phyloP scores from a whole-genome alignment of 2,113 vertebrate genomes.

The Shinisaurus crocodilurus region DNA sequence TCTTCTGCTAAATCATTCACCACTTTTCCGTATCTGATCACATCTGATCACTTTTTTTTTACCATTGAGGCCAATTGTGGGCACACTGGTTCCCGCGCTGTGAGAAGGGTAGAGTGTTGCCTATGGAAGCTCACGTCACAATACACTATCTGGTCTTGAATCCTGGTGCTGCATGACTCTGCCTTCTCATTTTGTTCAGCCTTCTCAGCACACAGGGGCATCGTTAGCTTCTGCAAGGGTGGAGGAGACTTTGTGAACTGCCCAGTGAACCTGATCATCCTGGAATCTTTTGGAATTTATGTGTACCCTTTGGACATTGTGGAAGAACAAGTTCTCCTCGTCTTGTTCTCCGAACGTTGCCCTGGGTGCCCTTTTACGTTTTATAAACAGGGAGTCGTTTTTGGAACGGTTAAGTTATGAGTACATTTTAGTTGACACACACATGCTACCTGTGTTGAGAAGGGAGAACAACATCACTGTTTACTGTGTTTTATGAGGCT shows the following conservation, averaged over 20 bases:
- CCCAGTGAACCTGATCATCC: neutral
- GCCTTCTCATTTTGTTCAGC: neutral
- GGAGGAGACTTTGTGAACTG: neutral
- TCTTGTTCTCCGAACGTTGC: neutral
- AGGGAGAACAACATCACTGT: neutral
- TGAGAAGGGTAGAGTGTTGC: neutral
- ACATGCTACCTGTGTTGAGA: neutral
- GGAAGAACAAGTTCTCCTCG: neutral
- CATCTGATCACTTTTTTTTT: neutral
- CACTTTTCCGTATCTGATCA: neutral
- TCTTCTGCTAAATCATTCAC: neutral
- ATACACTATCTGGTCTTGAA: neutral
- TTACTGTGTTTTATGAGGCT: slow-evolving; percentile 5
- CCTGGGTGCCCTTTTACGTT: neutral
- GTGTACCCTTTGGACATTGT: neutral
- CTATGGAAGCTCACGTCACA: neutral
- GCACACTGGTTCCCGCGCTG: neutral
- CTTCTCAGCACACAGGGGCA: neutral
- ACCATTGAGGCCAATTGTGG: neutral
- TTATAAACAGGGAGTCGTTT: slow-evolving; percentile 1
- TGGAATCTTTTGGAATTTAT: neutral
- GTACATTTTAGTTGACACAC: neutral
- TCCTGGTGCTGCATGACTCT: fast-evolving
- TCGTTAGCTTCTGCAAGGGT: neutral
- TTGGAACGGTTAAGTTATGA: slow-evolving; percentile 1